Base-by-base conservation (phyloP, 2,888 invertebrate genomes). In the Tachina grossa region DNA sequence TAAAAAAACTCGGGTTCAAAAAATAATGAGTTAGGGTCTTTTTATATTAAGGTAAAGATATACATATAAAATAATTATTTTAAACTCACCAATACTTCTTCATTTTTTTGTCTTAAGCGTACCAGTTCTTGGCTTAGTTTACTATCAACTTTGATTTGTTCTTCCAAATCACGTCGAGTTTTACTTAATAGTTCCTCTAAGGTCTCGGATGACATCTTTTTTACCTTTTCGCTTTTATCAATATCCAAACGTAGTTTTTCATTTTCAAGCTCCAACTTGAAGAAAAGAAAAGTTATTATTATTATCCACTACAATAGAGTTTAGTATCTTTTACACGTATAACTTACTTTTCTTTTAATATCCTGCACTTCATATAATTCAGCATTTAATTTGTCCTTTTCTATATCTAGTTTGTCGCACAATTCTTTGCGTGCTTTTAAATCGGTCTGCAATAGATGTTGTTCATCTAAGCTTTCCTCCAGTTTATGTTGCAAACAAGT, bases 401-500 rank as follows among this genome's bases (percentile, higher is more conserved):
- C 94, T 91, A 94, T 94, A 92, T 96, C 94, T 90, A 96, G 89
- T 93, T 94, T 94, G 89, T 94, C 92, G 88, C 95, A 95, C 41
- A 95, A 91, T 86, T 95, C 95, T 87, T 94, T 93, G 68, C 94
- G 93, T 14, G 94, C 94, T 63, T 92, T 92, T 51, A 95, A 89
- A 88, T 95, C 95, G n/a, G 94, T 94, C 88, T 95, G 95, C 11
- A 94, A 93, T 72, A 94, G 93, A 59, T 93, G 93, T 69, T 94
- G 93, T 85, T 94, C 94, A 57, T 94, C 94, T 79, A 93, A 93
- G 76, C 94, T 92, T 87, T 95, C 94, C 19, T 94, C 94, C 81
- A 95, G 92, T 89, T 96, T 95, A 4, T 94, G 93, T 92, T 96
- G 95, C 87, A 96, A 92, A 88, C 94, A 94, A 1, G 95, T 94